Evolutionary conservation across 2,888 invertebrate species (phyloP), one percentile per base, ranked within the genome.

Genomic region (Gastracanthus pulcherrimus): DNA sequence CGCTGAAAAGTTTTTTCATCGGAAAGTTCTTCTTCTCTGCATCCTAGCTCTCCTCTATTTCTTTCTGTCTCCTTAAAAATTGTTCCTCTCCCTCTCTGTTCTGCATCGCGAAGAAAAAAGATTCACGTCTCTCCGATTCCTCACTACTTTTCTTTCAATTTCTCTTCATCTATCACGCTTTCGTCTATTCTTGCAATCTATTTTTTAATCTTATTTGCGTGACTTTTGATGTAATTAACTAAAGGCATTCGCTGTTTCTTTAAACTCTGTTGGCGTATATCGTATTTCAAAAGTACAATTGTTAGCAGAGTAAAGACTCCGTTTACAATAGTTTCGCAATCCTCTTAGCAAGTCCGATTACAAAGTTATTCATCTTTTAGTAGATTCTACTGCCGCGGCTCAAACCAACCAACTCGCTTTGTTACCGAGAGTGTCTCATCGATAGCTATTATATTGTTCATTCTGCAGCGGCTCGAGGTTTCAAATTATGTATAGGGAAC

Each of bases 1-100:
- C 48, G 67, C 31, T 64, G 67, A 72, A 80, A 82, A 82, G 79
- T 82, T 82, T 82, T 82, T 82, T 80, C 82, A 82, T 82, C 67
- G 80, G 29, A 80, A 82, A 79, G 41, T 82, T 78, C 72, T n/a
- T n/a, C n/a, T n/a, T n/a, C n/a, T n/a, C n/a, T n/a, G n/a, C n/a
- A n/a, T 70, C 67, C 64, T 71, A 36, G 60, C 31, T 29, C 34
- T 29, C 31, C 23, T 36, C 19, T 64, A 67, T 58, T 60, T 51
- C 60, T 36, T 51, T 69, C 66, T 72, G 19, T 69, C 38, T 67
- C 48, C 41, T 48, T 69, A 67, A 67, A 67, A 67, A 66, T 64
- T 58, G 77, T 71, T 64, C 41, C 70, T 70, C 41, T 36, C 26
- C 19, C 2, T 34, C 31, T 6, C n/a, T n/a, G n/a, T n/a, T n/a